Conservation (phyloP, 2,888 invertebrate species). For the Heliconius hortense region DNA sequence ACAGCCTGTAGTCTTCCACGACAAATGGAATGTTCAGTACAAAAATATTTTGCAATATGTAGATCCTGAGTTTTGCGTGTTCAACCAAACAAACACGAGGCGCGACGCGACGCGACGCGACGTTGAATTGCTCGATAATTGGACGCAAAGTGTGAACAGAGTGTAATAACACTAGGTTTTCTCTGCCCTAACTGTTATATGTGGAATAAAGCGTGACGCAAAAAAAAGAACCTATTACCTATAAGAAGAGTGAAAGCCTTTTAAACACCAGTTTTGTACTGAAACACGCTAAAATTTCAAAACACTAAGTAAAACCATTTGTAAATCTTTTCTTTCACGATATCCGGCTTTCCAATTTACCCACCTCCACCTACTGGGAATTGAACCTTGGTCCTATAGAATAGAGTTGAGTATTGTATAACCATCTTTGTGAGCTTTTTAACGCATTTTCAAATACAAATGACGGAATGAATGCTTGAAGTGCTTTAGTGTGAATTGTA, state of each 20-base stretch:
- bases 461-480: neutral
- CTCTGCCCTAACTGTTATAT: neutral
- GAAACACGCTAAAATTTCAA: neutral
- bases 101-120: no score
- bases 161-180: neutral
- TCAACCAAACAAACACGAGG: no score
- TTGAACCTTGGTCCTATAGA: neutral
- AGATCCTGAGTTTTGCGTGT: no score
- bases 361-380: neutral
- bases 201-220: neutral
- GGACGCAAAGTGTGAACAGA: no score
- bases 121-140: no score
- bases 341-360: constrained; percentile 11
- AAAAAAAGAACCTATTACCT: neutral
- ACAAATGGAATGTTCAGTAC: no score
- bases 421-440: neutral
- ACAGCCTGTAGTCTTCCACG: no score
- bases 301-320: constrained; percentile 15
- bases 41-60: no score
- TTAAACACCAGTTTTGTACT: neutral
- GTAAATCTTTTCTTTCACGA: constrained; percentile 12
- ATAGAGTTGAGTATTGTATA: neutral
- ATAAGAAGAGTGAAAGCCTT: neutral
- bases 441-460: neutral
- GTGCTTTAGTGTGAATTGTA: constrained; percentile 12